Base-by-base conservation (phyloP, 1,140 invertebrate species). In the Thalassaphorura encarpata region DNA sequence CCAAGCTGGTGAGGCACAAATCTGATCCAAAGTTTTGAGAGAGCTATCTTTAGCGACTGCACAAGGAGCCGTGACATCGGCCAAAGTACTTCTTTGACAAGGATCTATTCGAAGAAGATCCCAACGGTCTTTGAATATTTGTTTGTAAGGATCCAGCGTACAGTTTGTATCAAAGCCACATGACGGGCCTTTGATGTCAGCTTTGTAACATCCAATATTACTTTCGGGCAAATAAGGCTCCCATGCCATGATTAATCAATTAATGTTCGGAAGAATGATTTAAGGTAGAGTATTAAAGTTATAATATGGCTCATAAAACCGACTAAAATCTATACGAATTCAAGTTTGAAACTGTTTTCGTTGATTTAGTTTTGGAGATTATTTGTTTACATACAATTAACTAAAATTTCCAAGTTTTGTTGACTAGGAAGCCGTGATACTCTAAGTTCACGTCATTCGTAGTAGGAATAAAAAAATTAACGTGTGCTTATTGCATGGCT, bases 1-100 rank as follows among this genome's bases (percentile, higher is more conserved):
- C 24, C 40, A 57, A 19, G 46, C 5, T n/a, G 31, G 31, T 0
- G 41, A 31, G 23, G 26, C 36, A 52, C 54, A 56, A 21, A 45
- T 39, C n/a, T 57, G 21, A n/a, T 49, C 29, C 26, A 28, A 15
- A 24, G 27, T 50, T 21, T 46, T 52, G 4, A 26, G 11, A 2
- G 26, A 16, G 4, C 13, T 23, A 18, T 56, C 31, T 11, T n/a
- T 36, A n/a, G 33, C 33, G 11, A n/a, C 11, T 11, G 11, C 33
- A 11, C 33, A 11, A n/a, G 11, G 33, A 11, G 33, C 33, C 11
- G 11, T n/a, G n/a, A 36, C 11, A 11, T 11, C 33, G 11, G 11
- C 33, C n/a, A n/a, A 11, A 11, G 11, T 36, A 11, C n/a, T 11
- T 11, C 11, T 11, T 36, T 36, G 33, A n/a, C 33, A 36, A 11